Percentiles rank a stretch among this genome's conserved stretches.
Evolutionary conservation across 2,888 invertebrate species (phyloP).

Genomic region (Plagodis dolabraria): DNA sequence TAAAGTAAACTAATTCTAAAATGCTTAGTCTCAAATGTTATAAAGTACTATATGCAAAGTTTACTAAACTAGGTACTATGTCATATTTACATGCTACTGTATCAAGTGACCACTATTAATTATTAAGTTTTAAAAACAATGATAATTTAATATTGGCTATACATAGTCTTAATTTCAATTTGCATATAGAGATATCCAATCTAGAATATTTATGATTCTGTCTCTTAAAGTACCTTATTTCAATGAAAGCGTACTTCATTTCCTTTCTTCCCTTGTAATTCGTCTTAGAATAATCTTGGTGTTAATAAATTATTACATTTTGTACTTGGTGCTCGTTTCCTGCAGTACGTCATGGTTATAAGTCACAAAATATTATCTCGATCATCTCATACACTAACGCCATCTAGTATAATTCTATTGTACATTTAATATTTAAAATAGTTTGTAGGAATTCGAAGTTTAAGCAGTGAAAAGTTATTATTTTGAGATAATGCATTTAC

Average conservation of each 20-base stretch:
- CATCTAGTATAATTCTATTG: slow-evolving; percentile 16
- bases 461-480: slow-evolving; percentile 52
- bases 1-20: slow-evolving; percentile 5
- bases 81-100: slow-evolving; percentile 54
- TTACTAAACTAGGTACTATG: slow-evolving; percentile 7
- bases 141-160: background rate
- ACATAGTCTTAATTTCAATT: background rate
- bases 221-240: background rate
- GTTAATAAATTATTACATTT: slow-evolving; percentile 20
- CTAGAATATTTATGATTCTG: too few relatives aligned
- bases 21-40: slow-evolving; percentile 14
- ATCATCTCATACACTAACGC: slow-evolving; percentile 19
- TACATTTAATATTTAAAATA: slow-evolving; percentile 23
- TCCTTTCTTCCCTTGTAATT: slow-evolving; percentile 8
- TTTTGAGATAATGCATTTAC: slow-evolving; percentile 79
- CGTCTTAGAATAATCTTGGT: slow-evolving; percentile 13
- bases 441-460: slow-evolving; percentile 18
- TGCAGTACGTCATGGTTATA: slow-evolving; percentile 58
- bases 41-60: slow-evolving; percentile 6
- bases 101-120: slow-evolving; percentile 56
- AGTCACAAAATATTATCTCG: slow-evolving; percentile 31
- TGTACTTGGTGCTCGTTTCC: slow-evolving; percentile 64
- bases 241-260: background rate
- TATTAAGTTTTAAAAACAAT: background rate
- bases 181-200: too few relatives aligned